Base-by-base conservation (phyloP, 2,113 vertebrate species). In the Ageneiosus marmoratus region DNA sequence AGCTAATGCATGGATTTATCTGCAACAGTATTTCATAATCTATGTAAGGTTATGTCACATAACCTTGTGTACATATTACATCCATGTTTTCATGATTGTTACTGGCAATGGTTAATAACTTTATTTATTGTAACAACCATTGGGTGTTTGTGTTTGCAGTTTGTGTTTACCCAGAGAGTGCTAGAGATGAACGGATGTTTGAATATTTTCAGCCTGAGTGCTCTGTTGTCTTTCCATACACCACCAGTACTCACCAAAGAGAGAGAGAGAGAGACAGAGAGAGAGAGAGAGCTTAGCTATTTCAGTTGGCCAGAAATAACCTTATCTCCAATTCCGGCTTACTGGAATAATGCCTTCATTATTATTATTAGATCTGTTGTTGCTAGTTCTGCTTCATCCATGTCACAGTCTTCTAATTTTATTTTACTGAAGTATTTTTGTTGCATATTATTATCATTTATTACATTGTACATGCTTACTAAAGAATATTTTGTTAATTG, bases 111-210 rank as follows among this genome's bases (percentile, higher is more conserved):
- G 18, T 51, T 24, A 27, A 20, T 51, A 56, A 55, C 74, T 20
- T 70, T 48, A 41, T 53, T 50, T 20, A 50, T 65, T 60, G 29
- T 51, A 46, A 16, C 63, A 41, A 53, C 74, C 79, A 41, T 44
- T 27, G 44, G 74, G 56, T 76, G 48, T 72, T 80, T 85, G 55
- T 82, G 41, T 82, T 58, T 81, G 44, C 34, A 27, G 29, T 82
- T 69, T 56, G 65, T 53, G 69, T 86, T 53, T 72, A 74, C 29
- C 11, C 37, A 34, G 76, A 63, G 56, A 67, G 76, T 24, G 48
- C 34, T 55, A 20, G 67, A 75, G 81, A 83, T 83, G 60, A 79
- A 48, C 82, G 65, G n/a, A 67, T 79, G 69, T 79, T 78, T 53
- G 55, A 79, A 65, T 82, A 50, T 82, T 74, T 79, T 86, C 74